phyloP scores from a whole-genome alignment of 2,888 invertebrate species.

The Artemia sinica region DNA sequence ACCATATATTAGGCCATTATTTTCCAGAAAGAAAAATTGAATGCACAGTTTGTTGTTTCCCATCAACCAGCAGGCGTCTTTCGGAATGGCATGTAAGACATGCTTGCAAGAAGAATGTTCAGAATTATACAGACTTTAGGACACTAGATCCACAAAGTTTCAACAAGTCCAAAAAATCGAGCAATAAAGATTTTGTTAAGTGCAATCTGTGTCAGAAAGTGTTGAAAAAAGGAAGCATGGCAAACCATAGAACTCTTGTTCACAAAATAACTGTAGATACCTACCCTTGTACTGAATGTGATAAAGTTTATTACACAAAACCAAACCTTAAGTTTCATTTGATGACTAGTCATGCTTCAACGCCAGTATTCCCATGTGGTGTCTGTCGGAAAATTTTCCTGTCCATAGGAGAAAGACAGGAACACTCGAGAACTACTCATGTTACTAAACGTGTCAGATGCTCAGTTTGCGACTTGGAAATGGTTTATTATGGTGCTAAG shows the following conservation, averaged over 20 bases:
- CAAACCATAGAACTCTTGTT: slow-evolving; percentile 2
- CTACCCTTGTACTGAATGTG: background rate
- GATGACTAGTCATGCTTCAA: background rate
- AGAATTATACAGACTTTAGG: background rate
- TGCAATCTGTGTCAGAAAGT: slow-evolving; percentile 8
- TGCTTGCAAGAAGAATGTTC: background rate
- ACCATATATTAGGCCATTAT: slow-evolving; percentile 1
- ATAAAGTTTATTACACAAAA: background rate
- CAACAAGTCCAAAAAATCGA: background rate
- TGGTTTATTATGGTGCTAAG: slow-evolving; percentile 9
- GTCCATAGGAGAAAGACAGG: background rate
- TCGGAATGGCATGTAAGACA: slow-evolving; percentile 8
- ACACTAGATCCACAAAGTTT: background rate
- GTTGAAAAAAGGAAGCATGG: slow-evolving; percentile 2
- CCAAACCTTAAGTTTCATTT: background rate
- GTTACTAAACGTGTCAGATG: background rate
- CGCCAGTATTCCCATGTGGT: slow-evolving; percentile 1
- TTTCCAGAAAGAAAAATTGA: background rate
- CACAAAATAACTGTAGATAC: background rate
- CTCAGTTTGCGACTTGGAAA: background rate
- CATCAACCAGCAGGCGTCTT: background rate
- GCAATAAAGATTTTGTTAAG: background rate
- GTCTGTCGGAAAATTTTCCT: background rate
- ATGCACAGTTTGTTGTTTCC: background rate
- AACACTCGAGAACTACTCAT: slow-evolving; percentile 1